These are phyloP conservation scores for Macrosteles quadrilineatus DNA, from an alignment of 1,140 invertebrate genomes.

Conservation along the genomic window DNA sequence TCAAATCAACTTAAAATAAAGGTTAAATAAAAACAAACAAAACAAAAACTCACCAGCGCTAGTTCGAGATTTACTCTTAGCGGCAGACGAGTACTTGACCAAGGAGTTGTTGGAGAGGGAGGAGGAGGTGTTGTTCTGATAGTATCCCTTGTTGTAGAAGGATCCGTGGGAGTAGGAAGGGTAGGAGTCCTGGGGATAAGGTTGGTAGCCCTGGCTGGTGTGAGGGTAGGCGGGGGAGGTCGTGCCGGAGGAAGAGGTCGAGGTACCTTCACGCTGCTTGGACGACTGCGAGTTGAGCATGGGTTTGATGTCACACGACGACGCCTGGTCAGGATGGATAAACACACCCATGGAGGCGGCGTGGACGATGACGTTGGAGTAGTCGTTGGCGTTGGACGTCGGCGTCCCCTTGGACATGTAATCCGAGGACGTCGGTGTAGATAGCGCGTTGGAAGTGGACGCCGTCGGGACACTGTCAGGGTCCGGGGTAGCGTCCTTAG, in stretches of 20 bases:
- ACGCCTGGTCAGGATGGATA: conserved; percentile 39
- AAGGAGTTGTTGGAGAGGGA: conserved; percentile 31
- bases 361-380: conserved; percentile 39
- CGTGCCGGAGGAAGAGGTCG: conserved; percentile 35
- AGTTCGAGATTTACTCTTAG: conserved; percentile 43
- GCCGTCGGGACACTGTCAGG: conserved; percentile 36
- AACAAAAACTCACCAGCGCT: conserved; percentile 42
- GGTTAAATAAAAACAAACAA: not conserved
- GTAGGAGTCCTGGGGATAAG: conserved; percentile 13
- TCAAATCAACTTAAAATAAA: conserved; percentile 18
- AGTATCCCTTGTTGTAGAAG: conserved; percentile 28
- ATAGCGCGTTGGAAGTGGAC: conserved; percentile 34
- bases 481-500: conserved; percentile 42
- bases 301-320: conserved; percentile 41
- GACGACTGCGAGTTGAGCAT: conserved; percentile 38
- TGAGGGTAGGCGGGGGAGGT: conserved; percentile 34
- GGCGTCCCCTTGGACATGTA: not conserved
- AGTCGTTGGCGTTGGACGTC: conserved; percentile 37
- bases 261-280: conserved; percentile 44
- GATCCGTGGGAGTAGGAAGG: conserved; percentile 27
- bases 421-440: not conserved
- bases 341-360: conserved; percentile 43
- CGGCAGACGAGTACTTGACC: conserved; percentile 34
- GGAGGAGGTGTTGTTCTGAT: conserved; percentile 20
- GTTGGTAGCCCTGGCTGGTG: conserved; percentile 25